Conservation (phyloP, 2,797 vertebrate genomes). For the Aulostomus chinensis region DNA sequence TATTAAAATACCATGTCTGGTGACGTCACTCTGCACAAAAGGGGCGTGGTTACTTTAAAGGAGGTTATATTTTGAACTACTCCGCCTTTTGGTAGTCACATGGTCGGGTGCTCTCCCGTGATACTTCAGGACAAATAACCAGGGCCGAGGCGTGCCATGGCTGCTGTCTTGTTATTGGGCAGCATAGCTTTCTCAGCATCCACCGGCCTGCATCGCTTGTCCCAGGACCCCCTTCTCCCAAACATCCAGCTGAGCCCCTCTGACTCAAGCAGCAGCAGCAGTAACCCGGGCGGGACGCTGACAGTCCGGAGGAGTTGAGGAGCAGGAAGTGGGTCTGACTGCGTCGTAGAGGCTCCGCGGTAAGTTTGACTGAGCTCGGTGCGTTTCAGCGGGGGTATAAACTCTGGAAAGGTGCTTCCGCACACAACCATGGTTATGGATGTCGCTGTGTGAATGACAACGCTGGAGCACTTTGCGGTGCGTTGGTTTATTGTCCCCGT, state of each 20-base stretch:
- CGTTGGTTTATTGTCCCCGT: not conserved
- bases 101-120: constrained; percentile 69
- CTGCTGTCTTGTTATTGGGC: constrained; percentile 47
- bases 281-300: too few relatives aligned
- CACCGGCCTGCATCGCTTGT: not conserved
- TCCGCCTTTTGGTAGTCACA: constrained; percentile 67
- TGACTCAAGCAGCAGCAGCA: too few relatives aligned
- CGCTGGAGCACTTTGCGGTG: not conserved
- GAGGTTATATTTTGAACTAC: constrained; percentile 12
- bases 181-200: constrained; percentile 41
- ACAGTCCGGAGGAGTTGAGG: not conserved
- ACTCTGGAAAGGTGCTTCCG: not conserved
- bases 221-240: not conserved
- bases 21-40: not conserved
- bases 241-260: not conserved
- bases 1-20: too few relatives aligned
- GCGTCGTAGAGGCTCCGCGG: constrained; percentile 1
- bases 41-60: constrained; percentile 30
- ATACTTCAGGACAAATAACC: constrained; percentile 64
- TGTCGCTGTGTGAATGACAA: constrained; percentile 3
- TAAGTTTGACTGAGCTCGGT: constrained; percentile 28
- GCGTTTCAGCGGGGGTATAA: not conserved
- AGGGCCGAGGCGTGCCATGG: constrained; percentile 50
- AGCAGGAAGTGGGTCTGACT: constrained; percentile 58
- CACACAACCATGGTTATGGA: not conserved